Evolutionary conservation across 1,140 invertebrate species (phyloP), one percentile per base, ranked within the genome.

Genomic region (Scaptodrosophila lebanonensis): DNA sequence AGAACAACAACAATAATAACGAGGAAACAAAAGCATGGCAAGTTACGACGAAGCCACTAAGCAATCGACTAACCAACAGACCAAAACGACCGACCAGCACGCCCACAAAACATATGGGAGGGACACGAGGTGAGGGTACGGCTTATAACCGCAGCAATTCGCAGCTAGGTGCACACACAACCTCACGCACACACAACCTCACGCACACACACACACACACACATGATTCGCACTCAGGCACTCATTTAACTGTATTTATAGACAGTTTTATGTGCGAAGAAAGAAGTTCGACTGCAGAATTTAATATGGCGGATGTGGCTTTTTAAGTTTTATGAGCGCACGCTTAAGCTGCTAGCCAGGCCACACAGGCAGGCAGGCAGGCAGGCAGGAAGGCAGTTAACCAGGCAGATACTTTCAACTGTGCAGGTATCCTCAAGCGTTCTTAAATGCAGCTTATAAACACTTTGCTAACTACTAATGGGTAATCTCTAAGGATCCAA

Each of bases 221-320:
- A 22, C 51, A 42, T 27, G n/a, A n/a, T n/a, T 18, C 39, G 43
- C 11, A 27, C 18, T 42, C 27, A 42, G 50, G 43, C 44, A 68
- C 49, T 67, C 44, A 67, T 58, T 72, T 43, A 72, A 62, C 51
- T 52, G 62, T 72, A 71, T 72, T 71, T 71, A 72, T 72, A 62
- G 68, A 72, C 67, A 57, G 56, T 69, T 71, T 66, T 64, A 57
- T 56, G 38, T 25, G 57, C 50, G 61, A 0, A 3, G 12, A 9
- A 9, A 8, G 8, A 25, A 25, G 22, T 25, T 25, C 9, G 11
- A 11, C 16, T 45, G 40, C 36, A 48, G 58, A 69, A 69, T 69
- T 69, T 69, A 63, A 69, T 69, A 68, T 68, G 65, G 51, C 58
- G 64, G 64, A 67, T 68, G 64, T 67, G 65, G 65, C 64, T 69